These are phyloP conservation scores for Candoia aspera DNA, from an alignment of 2,113 vertebrate species.

Conservation along the genomic window DNA sequence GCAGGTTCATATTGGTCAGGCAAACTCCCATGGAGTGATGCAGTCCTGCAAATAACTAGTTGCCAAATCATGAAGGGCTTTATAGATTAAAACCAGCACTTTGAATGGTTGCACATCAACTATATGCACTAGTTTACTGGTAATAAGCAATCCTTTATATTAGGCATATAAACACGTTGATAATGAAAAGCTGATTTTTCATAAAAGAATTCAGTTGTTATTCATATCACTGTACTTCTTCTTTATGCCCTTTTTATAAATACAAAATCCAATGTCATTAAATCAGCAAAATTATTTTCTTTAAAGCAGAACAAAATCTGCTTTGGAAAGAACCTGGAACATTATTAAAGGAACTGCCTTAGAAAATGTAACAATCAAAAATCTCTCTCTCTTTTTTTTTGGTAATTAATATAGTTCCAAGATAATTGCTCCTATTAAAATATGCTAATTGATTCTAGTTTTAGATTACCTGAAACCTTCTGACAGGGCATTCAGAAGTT, in stretches of 20 bases:
- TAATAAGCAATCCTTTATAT: slow-evolving; percentile 28
- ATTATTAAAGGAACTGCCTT: slow-evolving; percentile 53
- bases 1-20: too few relatives aligned
- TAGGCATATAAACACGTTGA: slow-evolving; percentile 3
- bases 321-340: background rate
- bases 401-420: slow-evolving; percentile 63
- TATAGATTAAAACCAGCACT: too few relatives aligned
- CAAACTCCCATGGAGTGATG: too few relatives aligned
- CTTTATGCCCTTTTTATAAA: background rate
- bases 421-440: slow-evolving; percentile 63
- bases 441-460: slow-evolving; percentile 61
- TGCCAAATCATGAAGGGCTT: too few relatives aligned
- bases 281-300: slow-evolving; percentile 51
- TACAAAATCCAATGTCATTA: slow-evolving; percentile 24
- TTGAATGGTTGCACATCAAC: background rate
- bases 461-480: slow-evolving; percentile 60
- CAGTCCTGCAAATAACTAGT: too few relatives aligned
- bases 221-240: slow-evolving; percentile 21
- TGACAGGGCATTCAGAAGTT: slow-evolving; percentile 45
- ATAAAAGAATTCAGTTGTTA: slow-evolving; percentile 31
- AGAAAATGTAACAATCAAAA: slow-evolving; percentile 60
- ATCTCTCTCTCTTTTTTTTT: slow-evolving; percentile 43
- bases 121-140: background rate
- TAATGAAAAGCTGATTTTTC: slow-evolving; percentile 12
- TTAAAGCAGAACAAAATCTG: slow-evolving; percentile 39